phyloP scores from a whole-genome alignment of 2,888 invertebrate species.

The Cryptus armator region DNA sequence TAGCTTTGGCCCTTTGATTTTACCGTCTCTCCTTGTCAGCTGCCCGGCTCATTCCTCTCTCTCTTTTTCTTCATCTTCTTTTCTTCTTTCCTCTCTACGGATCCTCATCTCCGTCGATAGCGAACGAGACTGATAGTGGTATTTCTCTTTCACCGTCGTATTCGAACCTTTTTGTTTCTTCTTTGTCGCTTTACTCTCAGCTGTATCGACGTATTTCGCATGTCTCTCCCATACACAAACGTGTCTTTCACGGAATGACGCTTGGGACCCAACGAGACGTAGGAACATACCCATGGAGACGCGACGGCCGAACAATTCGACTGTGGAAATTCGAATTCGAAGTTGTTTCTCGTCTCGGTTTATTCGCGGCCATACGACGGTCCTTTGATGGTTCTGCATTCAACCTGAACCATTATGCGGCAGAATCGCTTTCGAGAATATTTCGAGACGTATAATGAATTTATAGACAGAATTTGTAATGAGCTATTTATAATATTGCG shows the following conservation, averaged over 20 bases:
- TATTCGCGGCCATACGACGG: background rate
- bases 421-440: background rate
- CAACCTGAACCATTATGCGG: background rate
- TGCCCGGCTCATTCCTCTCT: conserved; percentile 59
- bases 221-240: conserved; percentile 24
- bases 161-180: background rate
- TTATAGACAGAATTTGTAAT: background rate
- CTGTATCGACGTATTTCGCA: conserved; percentile 26
- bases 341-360: conserved; percentile 10
- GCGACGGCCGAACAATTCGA: conserved; percentile 14
- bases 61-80: conserved; percentile 51
- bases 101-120: conserved; percentile 55
- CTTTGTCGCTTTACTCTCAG: background rate
- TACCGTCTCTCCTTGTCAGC: conserved; percentile 71
- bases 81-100: conserved; percentile 15
- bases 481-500: background rate
- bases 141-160: background rate
- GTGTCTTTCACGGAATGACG: conserved; percentile 12
- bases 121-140: conserved; percentile 19
- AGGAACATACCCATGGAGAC: background rate
- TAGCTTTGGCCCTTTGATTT: conserved; percentile 76
- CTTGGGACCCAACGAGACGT: background rate
- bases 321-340: conserved; percentile 26
- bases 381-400: background rate
- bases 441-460: conserved; percentile 3